Evolutionary conservation across 2,113 vertebrate species (phyloP).

Genomic region (Salvator merianae): DNA sequence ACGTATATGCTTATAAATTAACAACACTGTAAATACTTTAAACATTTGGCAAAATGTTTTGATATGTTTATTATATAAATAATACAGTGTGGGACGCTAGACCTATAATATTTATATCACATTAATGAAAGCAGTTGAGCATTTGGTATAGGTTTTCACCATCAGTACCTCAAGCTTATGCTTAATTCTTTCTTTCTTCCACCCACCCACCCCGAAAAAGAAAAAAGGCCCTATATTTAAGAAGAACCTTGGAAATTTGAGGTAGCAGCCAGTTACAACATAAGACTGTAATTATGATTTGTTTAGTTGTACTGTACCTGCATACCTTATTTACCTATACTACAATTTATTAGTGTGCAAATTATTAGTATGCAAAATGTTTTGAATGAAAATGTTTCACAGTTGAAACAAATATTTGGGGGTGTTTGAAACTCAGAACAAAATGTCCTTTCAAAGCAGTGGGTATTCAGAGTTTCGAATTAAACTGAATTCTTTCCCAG

Average conservation of each 20-base stretch:
- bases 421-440: too few species aligned
- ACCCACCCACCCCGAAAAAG: not conserved
- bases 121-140: not conserved
- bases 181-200: not conserved
- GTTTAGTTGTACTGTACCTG: too few species aligned
- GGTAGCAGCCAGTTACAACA: not conserved
- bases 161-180: not conserved
- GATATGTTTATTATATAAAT: conserved; percentile 6
- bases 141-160: not conserved
- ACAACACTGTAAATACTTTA: not conserved
- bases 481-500: too few species aligned
- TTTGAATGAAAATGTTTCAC: too few species aligned
- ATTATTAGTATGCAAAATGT: too few species aligned
- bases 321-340: not conserved
- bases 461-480: too few species aligned
- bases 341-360: not conserved
- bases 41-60: not conserved
- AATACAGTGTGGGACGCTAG: not conserved
- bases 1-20: conserved; percentile 28
- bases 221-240: not conserved
- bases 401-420: too few species aligned
- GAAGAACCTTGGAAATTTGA: not conserved
- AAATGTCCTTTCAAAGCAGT: too few species aligned
- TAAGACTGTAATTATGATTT: too few species aligned
- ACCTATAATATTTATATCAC: not conserved